phyloP scores from a whole-genome alignment of 2,888 invertebrate species.

The Tyria jacobaeae region DNA sequence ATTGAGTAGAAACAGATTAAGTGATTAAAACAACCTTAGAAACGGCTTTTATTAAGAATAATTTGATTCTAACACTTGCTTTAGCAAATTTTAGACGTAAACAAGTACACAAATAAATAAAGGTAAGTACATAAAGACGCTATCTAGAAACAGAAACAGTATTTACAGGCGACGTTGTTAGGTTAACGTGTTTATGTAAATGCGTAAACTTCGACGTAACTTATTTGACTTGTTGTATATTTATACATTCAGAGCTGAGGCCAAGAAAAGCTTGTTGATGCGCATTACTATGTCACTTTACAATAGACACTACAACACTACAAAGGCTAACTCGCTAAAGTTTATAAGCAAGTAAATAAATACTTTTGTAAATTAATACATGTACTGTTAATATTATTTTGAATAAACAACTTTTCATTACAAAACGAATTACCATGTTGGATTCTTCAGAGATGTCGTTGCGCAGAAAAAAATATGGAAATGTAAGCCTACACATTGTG shows the following conservation, averaged over 20 bases:
- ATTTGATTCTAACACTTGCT: conserved; percentile 32
- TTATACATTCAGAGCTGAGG: conserved; percentile 57
- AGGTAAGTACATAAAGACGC: conserved; percentile 51
- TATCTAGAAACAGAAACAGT: conserved; percentile 61
- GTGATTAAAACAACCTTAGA: conserved; percentile 8
- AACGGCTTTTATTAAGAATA: conserved; percentile 13
- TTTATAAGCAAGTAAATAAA: conserved; percentile 12
- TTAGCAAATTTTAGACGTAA: conserved; percentile 38
- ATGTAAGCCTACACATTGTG: background rate
- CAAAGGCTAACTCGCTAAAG: conserved; percentile 13
- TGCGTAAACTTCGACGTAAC: conserved; percentile 68
- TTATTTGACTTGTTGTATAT: conserved; percentile 68
- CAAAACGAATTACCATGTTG: background rate
- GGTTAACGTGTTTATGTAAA: conserved; percentile 73
- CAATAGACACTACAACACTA: conserved; percentile 33
- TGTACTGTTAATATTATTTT: background rate
- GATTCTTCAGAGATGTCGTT: background rate
- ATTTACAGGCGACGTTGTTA: conserved; percentile 65
- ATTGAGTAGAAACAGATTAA: conserved; percentile 14
- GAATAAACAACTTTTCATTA: background rate
- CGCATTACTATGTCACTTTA: conserved; percentile 31
- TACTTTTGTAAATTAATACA: conserved; percentile 3
- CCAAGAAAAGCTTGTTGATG: conserved; percentile 47
- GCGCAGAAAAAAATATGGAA: background rate
- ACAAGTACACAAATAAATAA: conserved; percentile 56